Evolutionary conservation across 2,888 invertebrate genomes (phyloP).

Genomic region (Scotopteryx bipunctaria): DNA sequence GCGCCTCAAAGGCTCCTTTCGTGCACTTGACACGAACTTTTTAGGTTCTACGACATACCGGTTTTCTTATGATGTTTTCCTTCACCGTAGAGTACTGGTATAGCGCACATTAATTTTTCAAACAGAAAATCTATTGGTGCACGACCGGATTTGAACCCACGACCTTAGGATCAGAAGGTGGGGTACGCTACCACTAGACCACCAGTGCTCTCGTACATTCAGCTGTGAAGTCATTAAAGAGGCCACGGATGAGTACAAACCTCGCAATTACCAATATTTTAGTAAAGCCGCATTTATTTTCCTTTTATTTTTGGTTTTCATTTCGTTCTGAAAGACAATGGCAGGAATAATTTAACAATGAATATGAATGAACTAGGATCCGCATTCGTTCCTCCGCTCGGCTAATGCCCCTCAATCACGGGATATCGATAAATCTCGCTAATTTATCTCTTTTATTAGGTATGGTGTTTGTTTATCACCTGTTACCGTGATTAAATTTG

Average conservation of each 20-base stretch:
- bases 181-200: no score
- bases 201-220: no score
- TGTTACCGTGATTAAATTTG: conserved; percentile 20
- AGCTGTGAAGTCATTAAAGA: no score
- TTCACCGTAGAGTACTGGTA: no score
- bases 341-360: conserved; percentile 74
- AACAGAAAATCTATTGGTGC: no score
- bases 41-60: no score
- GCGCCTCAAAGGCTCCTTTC: no score
- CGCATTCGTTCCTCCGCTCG: conserved; percentile 63
- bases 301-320: conserved; percentile 55
- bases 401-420: conserved; percentile 55
- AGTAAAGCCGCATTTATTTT: conserved; percentile 58
- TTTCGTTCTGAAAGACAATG: conserved; percentile 71
- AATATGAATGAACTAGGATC: conserved; percentile 75
- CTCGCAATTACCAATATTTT: conserved; percentile 52
- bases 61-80: no score
- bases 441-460: conserved; percentile 43
- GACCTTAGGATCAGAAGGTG: no score
- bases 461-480: conserved; percentile 18
- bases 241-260: conserved; percentile 40
- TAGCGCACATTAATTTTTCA: no score
- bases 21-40: no score
- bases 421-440: conserved; percentile 57
- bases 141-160: no score